These are phyloP conservation scores for Galerucella pusilla DNA, from an alignment of 2,888 invertebrate genomes.

Conservation along the genomic window DNA sequence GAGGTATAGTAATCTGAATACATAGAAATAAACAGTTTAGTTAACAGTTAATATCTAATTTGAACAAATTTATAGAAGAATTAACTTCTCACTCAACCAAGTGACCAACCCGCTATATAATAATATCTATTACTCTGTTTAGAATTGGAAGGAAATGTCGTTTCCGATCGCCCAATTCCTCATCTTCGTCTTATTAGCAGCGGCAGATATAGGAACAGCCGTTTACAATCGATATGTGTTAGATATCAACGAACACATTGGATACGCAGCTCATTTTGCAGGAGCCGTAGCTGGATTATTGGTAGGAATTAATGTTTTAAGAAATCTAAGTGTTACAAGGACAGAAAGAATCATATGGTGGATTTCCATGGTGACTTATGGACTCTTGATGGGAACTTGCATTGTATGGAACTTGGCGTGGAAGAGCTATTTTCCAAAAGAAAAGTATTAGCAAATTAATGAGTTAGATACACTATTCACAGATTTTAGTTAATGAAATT, in stretches of 20 bases:
- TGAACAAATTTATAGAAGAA: no score
- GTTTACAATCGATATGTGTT: conserved; percentile 87
- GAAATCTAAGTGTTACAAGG: conserved; percentile 71
- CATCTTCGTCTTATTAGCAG: conserved; percentile 83
- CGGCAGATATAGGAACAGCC: conserved; percentile 88
- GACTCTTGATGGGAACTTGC: conserved; percentile 74
- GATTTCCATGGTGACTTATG: conserved; percentile 78
- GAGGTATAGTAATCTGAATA: no score
- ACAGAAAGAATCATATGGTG: conserved; percentile 74
- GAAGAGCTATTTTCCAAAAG: conserved; percentile 50
- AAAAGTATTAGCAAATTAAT: conserved; percentile 29
- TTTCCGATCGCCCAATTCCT: conserved; percentile 87
- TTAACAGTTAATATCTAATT: no score
- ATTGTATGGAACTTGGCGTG: conserved; percentile 56
- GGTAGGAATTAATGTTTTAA: conserved; percentile 73
- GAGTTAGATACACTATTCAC: neutral
- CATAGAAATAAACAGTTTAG: no score
- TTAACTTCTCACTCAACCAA: no score
- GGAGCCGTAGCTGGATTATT: conserved; percentile 86
- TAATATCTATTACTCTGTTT: conserved; percentile 44
- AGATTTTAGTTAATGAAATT: no score
- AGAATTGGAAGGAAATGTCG: conserved; percentile 99
- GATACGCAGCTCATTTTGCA: conserved; percentile 87
- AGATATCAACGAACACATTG: conserved; percentile 80
- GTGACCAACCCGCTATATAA: neutral